phyloP scores from a whole-genome alignment of 2,888 invertebrate genomes.

The Helleia helle region DNA sequence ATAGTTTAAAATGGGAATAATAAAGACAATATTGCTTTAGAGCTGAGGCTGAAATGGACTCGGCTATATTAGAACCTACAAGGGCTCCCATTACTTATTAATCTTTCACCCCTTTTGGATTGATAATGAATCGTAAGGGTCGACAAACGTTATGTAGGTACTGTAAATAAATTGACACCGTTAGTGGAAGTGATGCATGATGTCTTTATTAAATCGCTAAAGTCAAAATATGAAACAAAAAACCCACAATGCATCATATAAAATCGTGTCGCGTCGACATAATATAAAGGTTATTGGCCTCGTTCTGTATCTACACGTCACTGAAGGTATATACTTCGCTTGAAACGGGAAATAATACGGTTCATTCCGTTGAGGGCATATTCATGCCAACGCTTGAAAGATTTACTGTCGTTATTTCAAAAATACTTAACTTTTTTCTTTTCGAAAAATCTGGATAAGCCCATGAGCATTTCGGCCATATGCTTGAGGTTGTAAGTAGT shows the following conservation, averaged over 20 bases:
- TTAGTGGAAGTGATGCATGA: no score
- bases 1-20: no score
- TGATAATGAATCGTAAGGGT: no score
- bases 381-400: slow-evolving; percentile 28
- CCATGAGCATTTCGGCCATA: no score
- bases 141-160: no score
- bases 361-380: slow-evolving; percentile 51
- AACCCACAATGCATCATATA: slow-evolving; percentile 18
- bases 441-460: neutral
- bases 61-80: no score
- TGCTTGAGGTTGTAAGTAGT: no score
- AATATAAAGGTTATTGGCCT: slow-evolving; percentile 50
- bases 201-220: neutral
- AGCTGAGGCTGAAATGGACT: no score
- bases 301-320: slow-evolving; percentile 50
- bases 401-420: slow-evolving; percentile 10
- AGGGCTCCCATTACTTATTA: no score
- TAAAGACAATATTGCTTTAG: no score
- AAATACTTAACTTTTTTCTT: neutral
- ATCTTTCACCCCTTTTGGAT: no score
- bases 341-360: slow-evolving; percentile 67
- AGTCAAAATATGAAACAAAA: neutral
- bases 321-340: slow-evolving; percentile 50
- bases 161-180: no score
- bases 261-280: slow-evolving; percentile 44